A percentile compares a stretch with the other conserved stretches of the same genome.
These are phyloP conservation scores for Jacana jacana DNA, from an alignment of 2,113 vertebrate species.

Conservation along the genomic window DNA sequence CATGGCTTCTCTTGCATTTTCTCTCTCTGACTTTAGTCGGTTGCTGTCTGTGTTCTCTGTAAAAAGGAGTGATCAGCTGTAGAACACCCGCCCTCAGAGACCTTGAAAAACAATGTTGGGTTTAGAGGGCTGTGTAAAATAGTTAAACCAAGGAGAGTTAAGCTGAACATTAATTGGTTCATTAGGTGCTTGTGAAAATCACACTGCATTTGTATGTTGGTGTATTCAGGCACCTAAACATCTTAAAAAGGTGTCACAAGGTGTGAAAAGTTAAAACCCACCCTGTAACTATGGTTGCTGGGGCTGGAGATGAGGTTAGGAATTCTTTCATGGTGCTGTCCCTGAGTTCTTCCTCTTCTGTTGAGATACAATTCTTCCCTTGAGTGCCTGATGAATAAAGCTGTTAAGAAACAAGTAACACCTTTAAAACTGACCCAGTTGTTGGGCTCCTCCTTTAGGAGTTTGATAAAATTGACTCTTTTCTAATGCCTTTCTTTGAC, in stretches of 20 bases:
- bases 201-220: not conserved
- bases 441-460: not conserved
- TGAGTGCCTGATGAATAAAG: not conserved
- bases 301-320: not conserved
- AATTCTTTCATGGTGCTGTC: not conserved
- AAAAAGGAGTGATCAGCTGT: not conserved
- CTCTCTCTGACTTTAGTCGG: not conserved
- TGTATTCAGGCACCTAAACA: not conserved
- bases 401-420: not conserved
- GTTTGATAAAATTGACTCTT: not conserved
- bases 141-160: not conserved
- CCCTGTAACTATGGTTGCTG: not conserved
- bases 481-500: not conserved
- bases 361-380: not conserved
- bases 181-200: not conserved
- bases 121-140: not conserved
- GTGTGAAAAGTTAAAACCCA: not conserved
- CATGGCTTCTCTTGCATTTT: not conserved
- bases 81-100: not conserved
- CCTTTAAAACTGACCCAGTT: not conserved
- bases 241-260: not conserved
- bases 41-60: not conserved
- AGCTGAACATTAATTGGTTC: not conserved
- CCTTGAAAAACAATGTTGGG: not conserved
- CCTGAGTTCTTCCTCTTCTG: not conserved